Evolutionary conservation across 2,888 invertebrate species (phyloP), one percentile per base, ranked within the genome.

Genomic region (Tenthredo amoena): DNA sequence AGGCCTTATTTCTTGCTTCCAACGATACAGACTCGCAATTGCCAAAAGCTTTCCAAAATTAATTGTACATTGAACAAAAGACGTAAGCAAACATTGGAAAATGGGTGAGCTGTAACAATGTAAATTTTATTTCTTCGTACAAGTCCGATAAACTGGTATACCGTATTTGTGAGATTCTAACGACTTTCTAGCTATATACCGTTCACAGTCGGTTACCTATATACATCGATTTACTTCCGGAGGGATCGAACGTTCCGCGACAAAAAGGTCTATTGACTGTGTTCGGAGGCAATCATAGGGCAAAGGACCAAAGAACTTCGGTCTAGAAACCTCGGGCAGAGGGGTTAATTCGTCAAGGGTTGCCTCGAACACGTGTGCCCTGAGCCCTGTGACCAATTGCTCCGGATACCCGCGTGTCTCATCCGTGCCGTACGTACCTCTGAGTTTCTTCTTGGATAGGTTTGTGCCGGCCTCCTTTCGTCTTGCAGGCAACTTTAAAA

Each of bases 311-410:
- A 50, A 31, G 37, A 81, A 58, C 40, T 37, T 40, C 26, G 58
- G 37, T 40, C 31, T 21, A 62, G 62, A 62, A 62, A 18, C 21
- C 58, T 37, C 21, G 81, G 81, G 81, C 81, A 55, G 40, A 62
- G 87, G 87, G 88, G 87, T 85, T 91, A 91, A 92, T 92, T 92
- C 91, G 92, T 91, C 91, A 92, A 89, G 93, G 91, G 92, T 92
- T 91, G 91, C 89, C 50, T 77, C 79, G 88, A 90, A 90, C 92
- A 91, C 92, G 92, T 91, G 91, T 91, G 90, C 89, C 79, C 62
- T 58, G 58, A 89, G 88, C 85, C 87, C 91, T 92, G 92, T 93
- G 91, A 93, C 93, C 91, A 93, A 93, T 93, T 91, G 91, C 91
- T 91, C 93, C 93, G 93, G 93, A 93, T 93, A 92, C 91, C 87